Evolutionary conservation across 2,888 invertebrate genomes (phyloP).

Genomic region (Macrostomum cliftonense): DNA sequence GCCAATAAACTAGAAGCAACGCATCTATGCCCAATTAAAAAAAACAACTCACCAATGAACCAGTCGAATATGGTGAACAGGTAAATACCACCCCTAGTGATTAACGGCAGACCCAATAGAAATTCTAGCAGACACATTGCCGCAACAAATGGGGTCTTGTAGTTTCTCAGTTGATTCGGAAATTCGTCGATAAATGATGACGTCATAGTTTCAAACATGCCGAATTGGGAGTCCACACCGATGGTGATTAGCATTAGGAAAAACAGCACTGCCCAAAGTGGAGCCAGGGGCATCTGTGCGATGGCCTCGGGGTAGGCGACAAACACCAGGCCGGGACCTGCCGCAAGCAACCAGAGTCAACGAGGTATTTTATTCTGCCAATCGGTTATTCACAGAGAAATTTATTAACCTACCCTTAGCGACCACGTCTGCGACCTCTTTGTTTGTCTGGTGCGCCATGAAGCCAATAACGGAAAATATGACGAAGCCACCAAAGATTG

Average conservation of each 20-base stretch:
- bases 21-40: too few species aligned
- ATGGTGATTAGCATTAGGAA: constrained; percentile 7
- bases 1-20: too few species aligned
- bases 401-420: constrained; percentile 4
- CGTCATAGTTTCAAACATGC: constrained; percentile 59
- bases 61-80: constrained; percentile 37
- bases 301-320: constrained; percentile 7
- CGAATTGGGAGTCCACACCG: constrained; percentile 47
- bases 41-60: constrained; percentile 15
- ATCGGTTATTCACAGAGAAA: background rate
- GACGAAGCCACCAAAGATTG: constrained; percentile 34
- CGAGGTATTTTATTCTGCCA: constrained; percentile 27
- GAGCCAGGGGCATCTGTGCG: constrained; percentile 2
- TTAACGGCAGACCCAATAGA: constrained; percentile 50
- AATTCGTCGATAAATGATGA: constrained; percentile 58
- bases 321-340: constrained; percentile 4
- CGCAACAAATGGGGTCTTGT: constrained; percentile 48
- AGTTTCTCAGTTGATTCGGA: constrained; percentile 39
- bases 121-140: constrained; percentile 48
- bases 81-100: constrained; percentile 43
- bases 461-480: constrained; percentile 45
- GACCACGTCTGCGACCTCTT: constrained; percentile 32
- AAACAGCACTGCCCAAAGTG: constrained; percentile 4
- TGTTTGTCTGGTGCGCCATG: constrained; percentile 35
- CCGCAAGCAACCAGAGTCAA: too few species aligned